Base-by-base conservation (phyloP, 37 sponge, comb jelly and placozoan genomes). In the Ianthella basta region DNA sequence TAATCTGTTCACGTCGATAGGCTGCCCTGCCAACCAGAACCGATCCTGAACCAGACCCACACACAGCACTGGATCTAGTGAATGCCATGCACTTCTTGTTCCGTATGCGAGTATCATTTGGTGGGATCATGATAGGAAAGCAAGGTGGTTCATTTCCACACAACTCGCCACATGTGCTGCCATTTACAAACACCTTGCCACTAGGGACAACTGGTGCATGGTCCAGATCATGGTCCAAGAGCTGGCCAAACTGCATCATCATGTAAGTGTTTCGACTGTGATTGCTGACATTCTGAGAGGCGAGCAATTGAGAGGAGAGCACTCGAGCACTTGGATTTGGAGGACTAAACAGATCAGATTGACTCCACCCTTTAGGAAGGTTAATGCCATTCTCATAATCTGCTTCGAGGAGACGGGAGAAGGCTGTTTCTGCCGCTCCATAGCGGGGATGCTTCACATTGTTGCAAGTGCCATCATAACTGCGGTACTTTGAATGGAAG, bases 201-300 rank as follows among this genome's bases (percentile, higher is more conserved):
- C 85, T 84, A 19, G 91, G 87, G 32, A 41, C 77, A 27, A 53
- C 60, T 4, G 92, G 94, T 1, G 93, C 75, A 0, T 88, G 78
- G 68, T 82, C 85, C 16, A 96, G 60, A 44, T 96, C 97, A 79
- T 96, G 97, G 65, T 93, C 94, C 56, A 96, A 87, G 56, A 96
- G 93, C 77, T 96, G 97, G 10, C 97, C 97, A 70, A 90, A 80
- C 59, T 96, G 94, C 82, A 91, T 89, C 64, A 85, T 44, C 95
- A 96, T 94, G 50, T 88, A 75, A 57, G 92, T 91, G 73, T 86
- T 80, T 20, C 83, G 67, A 15, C 23, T 40, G 77, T 86, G 72
- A 0, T 57, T 63, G 6, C 53, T 55, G 41, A 89, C 73, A 23
- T 38, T 20, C 15, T 68, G 23, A 1, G 89, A 53, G 4, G 85